These are phyloP conservation scores for Oncorhynchus mykiss DNA, from an alignment of 2,113 vertebrate genomes.

Conservation along the genomic window DNA sequence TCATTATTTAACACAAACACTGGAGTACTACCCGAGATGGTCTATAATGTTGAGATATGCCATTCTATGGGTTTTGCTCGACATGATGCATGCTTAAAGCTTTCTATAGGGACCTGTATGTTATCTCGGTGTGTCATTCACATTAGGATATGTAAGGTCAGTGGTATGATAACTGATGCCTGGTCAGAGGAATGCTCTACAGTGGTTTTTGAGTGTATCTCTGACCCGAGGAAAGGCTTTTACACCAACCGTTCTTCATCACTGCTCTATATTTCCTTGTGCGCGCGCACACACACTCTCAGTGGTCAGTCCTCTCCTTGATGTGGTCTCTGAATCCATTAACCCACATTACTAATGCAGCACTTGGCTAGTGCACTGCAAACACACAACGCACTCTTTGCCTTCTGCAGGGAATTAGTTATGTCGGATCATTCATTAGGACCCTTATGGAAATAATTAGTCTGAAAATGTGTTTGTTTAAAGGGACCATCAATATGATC, in stretches of 20 bases:
- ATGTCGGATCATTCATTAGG: conserved; percentile 56
- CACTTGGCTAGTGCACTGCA: conserved; percentile 60
- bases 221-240: conserved; percentile 42
- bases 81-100: no score
- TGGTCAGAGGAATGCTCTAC: conserved; percentile 13
- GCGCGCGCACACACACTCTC: conserved; percentile 41
- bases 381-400: conserved; percentile 46
- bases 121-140: no score
- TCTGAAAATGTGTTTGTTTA: conserved; percentile 67
- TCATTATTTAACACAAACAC: conserved; percentile 47
- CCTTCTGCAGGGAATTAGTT: conserved; percentile 64
- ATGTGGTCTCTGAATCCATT: conserved; percentile 76
- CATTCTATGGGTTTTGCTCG: no score
- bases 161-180: conserved; percentile 5
- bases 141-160: no score
- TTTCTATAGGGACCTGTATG: no score
- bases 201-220: background rate
- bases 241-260: conserved; percentile 62
- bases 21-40: no score
- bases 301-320: conserved; percentile 62
- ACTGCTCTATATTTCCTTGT: conserved; percentile 15
- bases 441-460: conserved; percentile 26
- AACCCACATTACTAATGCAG: conserved; percentile 81
- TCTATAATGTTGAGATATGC: no score
- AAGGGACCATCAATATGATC: conserved; percentile 44